Evolutionary conservation across 2,113 vertebrate genomes (phyloP).

Genomic region (Leptobrachium ailaonicum): DNA sequence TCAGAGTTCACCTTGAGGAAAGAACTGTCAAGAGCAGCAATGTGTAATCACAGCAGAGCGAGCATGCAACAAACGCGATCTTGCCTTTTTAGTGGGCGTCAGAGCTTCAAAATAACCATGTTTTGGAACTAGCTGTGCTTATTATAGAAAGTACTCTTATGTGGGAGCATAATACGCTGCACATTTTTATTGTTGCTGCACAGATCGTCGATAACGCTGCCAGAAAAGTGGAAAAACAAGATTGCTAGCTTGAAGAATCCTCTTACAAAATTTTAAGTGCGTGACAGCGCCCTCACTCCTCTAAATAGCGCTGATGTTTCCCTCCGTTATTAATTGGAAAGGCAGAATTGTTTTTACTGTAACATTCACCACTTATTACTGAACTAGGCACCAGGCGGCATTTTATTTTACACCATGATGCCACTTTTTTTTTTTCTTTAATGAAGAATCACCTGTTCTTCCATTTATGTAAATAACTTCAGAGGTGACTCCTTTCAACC

Average conservation of each 20-base stretch:
- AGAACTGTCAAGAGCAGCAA: background rate
- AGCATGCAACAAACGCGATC: background rate
- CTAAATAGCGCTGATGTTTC: too few relatives aligned
- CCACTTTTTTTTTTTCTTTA: too few relatives aligned
- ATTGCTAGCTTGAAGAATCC: background rate
- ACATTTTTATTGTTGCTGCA: background rate
- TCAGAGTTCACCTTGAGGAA: slow-evolving; percentile 8
- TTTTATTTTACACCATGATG: too few relatives aligned
- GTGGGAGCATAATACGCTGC: background rate
- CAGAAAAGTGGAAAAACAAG: background rate
- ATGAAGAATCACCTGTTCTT: too few relatives aligned
- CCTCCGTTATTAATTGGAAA: too few relatives aligned
- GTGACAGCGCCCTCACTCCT: too few relatives aligned
- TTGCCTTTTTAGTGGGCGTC: slow-evolving; percentile 10
- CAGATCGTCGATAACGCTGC: background rate
- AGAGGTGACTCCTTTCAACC: too few relatives aligned
- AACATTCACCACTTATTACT: too few relatives aligned
- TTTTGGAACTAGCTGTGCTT: slow-evolving; percentile 23
- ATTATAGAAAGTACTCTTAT: slow-evolving; percentile 15
- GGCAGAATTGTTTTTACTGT: too few relatives aligned
- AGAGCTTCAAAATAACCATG: background rate
- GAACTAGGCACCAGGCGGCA: too few relatives aligned
- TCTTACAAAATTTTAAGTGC: too few relatives aligned
- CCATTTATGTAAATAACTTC: too few relatives aligned
- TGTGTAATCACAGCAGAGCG: background rate